Base-by-base conservation (phyloP, 2,113 vertebrate genomes). In the Pluvianellus socialis region DNA sequence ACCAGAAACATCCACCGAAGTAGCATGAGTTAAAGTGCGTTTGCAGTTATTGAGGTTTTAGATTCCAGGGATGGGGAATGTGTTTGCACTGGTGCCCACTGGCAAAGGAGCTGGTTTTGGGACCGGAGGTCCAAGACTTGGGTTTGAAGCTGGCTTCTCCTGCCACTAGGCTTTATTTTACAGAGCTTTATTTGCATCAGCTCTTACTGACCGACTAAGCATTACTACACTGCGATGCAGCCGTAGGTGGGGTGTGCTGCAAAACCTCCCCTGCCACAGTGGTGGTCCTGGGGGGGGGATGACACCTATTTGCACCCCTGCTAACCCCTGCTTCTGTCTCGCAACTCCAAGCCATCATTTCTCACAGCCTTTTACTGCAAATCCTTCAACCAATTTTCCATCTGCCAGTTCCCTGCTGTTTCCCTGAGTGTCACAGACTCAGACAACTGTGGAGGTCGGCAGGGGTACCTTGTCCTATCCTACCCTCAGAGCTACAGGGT, bases 221-320 rank as follows among this genome's bases (percentile, higher is more conserved):
- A 21, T 45, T 7, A n/a, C 62, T 30, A 2, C 12, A 1, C 49
- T 47, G 62, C 0, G 0, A 7, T 33, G 58, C n/a, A 30, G 71
- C 50, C 9, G 0, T 17, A 9, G 4, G 33, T 47, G 23, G 12
- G 14, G 13, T 38, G 42, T 49, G 45, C 94, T 66, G 49, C 55
- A 47, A 7, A 15, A 21, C 21, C 12, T 79, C 26, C 42, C 42
- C 40, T 56, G 35, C 33, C 4, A 12, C 47, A 17, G 38, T 4
- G 10, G 9, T 33, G 53, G 40, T 73, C 38, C 53, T 1, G 1
- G 3, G 3, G 24, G 5, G 52, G 26, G 24, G n/a, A n/a, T n/a
- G n/a, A n/a, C n/a, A 28, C 19, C 42, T 49, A 4, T 59, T 50
- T 70, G 62, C 66, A 62, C 12, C 27, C 26, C 33, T 65, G 55